These are phyloP conservation scores for Gymnarchus niloticus DNA, from an alignment of 2,113 vertebrate genomes.

Conservation along the genomic window DNA sequence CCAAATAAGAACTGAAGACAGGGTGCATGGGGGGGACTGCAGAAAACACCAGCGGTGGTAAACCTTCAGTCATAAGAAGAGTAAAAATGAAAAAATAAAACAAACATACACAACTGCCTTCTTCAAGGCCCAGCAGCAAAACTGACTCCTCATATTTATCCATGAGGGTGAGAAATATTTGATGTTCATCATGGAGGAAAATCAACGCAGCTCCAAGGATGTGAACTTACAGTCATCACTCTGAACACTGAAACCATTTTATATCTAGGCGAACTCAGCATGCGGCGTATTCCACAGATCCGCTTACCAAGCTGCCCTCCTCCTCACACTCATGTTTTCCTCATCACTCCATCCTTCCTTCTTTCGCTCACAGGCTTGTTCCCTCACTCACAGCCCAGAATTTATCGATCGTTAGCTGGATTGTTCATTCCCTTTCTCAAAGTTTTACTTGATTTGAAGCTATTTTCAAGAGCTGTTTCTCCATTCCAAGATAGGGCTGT, in stretches of 20 bases:
- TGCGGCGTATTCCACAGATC: not conserved
- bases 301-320: not conserved
- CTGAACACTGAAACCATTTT: not conserved
- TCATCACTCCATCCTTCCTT: not conserved
- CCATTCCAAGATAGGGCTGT: not conserved
- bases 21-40: not conserved
- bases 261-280: not conserved
- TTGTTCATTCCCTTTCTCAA: not conserved
- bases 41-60: not conserved
- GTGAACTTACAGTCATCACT: not conserved
- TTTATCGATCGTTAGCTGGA: not conserved
- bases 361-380: not conserved
- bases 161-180: not conserved
- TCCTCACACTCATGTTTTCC: not conserved
- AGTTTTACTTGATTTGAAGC: not conserved
- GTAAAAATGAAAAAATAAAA: not conserved
- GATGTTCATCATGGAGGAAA: not conserved
- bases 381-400: not conserved
- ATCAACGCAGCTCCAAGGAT: not conserved
- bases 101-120: not conserved
- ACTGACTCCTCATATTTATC: not conserved
- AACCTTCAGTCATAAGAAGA: conserved; percentile 3
- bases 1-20: not conserved
- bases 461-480: not conserved
- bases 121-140: conserved; percentile 6